Base-by-base conservation (phyloP, 1,140 invertebrate species). In the Drosophila yakuba region DNA sequence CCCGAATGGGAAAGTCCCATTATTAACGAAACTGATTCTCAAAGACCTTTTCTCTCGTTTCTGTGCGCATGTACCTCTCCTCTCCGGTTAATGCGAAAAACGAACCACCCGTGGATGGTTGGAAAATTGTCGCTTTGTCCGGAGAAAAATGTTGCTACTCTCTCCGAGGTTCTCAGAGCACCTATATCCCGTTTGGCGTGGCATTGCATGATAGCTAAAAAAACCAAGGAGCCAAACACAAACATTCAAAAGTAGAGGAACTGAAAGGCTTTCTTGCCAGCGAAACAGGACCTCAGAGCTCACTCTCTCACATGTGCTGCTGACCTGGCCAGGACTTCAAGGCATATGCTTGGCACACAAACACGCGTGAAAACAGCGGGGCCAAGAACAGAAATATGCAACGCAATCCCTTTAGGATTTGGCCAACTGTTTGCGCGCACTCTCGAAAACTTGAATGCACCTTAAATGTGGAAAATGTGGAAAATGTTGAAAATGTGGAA, bases 371-470 rank as follows among this genome's bases (percentile, higher is more conserved):
- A 55, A n/a, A 48, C 58, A 39, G 23, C 36, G 44, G 50, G 50
- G 55, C 56, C 61, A 71, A 63, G 54, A 54, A 48, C 39, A 63
- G 61, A 75, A 76, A 76, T 76, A 67, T 76, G 61, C 59, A 75
- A 52, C 36, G 73, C 72, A 67, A 76, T 76, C 72, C 73, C 54
- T 58, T 76, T 38, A 38, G 72, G 73, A 76, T 75, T 75, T 75
- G 43, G 61, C 54, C 72, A 48, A 50, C 68, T 71, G 68, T 84
- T 82, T 83, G 80, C 69, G 50, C 63, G 59, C 56, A 57, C 60
- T 75, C 79, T 67, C 59, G 58, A 61, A 82, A 79, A 88, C 83
- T 82, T 82, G 36, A 78, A 74, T 82, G 83, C 78, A 88, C 79
- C 78, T 85, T 68, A 63, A 66, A 50, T 47, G 54, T 48, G 43